These are phyloP conservation scores for Cyclopterus lumpus DNA, from an alignment of 2,797 vertebrate genomes.

Conservation along the genomic window DNA sequence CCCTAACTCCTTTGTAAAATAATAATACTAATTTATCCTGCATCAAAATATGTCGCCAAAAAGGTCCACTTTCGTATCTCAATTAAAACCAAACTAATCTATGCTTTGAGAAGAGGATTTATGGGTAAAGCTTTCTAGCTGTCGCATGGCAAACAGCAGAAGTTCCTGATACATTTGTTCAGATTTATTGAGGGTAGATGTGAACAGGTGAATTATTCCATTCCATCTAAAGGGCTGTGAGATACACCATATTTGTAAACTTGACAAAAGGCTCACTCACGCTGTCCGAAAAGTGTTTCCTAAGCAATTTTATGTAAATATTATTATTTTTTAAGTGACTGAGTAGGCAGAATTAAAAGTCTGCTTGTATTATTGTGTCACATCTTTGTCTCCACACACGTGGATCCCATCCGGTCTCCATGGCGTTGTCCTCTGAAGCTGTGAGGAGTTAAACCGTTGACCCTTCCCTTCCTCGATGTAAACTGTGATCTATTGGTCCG, in stretches of 20 bases:
- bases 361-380: not conserved
- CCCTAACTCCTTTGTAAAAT: not conserved
- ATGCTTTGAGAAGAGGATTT: constrained; percentile 4
- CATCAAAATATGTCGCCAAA: not conserved
- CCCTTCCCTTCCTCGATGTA: constrained; percentile 42
- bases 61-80: not conserved
- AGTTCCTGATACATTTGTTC: constrained; percentile 9
- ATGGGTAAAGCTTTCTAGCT: not conserved
- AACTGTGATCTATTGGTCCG: constrained; percentile 58
- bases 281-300: not conserved
- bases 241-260: not conserved
- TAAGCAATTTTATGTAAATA: not conserved
- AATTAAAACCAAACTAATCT: not conserved
- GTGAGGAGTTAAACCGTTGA: constrained; percentile 66
- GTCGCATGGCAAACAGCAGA: constrained; percentile 12
- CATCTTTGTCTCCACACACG: constrained; percentile 57
- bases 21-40: not conserved
- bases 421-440: constrained; percentile 52
- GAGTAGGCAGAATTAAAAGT: not conserved
- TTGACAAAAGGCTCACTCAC: constrained; percentile 6
- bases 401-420: constrained; percentile 56
- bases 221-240: not conserved
- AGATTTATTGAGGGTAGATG: not conserved
- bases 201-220: not conserved
- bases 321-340: not conserved